Conservation (phyloP, 2,113 vertebrate species). For the Pelodiscus sinensis region DNA sequence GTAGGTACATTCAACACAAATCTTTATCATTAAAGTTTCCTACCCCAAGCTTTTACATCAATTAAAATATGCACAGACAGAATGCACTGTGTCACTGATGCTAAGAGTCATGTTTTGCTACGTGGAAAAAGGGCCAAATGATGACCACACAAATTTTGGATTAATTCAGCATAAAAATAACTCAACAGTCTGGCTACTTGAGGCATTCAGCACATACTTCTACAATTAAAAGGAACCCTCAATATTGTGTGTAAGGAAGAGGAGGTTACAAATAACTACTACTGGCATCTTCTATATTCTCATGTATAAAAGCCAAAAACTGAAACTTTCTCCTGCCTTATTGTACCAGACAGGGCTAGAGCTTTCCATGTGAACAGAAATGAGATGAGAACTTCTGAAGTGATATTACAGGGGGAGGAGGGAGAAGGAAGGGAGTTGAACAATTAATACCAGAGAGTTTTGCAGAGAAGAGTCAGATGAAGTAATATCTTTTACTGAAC, state of each 20-base stretch:
- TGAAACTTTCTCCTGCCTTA: not conserved
- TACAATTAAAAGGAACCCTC: not conserved
- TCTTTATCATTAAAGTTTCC: not conserved
- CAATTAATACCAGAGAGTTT: not conserved
- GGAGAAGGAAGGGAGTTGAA: not conserved
- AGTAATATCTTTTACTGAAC: not conserved
- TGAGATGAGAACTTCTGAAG: not conserved
- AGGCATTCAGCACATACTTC: not conserved
- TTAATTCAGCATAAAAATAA: fast-evolving
- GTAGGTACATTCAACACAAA: not conserved
- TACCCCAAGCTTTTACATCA: not conserved
- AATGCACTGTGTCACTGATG: not conserved
- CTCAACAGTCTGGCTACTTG: not conserved
- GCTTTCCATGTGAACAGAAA: not conserved
- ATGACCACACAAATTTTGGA: fast-evolving
- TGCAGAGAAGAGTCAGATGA: not conserved
- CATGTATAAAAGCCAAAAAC: not conserved
- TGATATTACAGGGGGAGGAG: not conserved
- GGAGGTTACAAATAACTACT: not conserved
- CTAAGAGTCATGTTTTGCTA: not conserved
- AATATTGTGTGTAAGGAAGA: not conserved
- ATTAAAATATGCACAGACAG: not conserved
- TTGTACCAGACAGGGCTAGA: not conserved
- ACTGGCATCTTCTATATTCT: not conserved
- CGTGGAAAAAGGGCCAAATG: not conserved